phyloP scores from a whole-genome alignment of 2,888 invertebrate species.

The Drosophila tripunctata region DNA sequence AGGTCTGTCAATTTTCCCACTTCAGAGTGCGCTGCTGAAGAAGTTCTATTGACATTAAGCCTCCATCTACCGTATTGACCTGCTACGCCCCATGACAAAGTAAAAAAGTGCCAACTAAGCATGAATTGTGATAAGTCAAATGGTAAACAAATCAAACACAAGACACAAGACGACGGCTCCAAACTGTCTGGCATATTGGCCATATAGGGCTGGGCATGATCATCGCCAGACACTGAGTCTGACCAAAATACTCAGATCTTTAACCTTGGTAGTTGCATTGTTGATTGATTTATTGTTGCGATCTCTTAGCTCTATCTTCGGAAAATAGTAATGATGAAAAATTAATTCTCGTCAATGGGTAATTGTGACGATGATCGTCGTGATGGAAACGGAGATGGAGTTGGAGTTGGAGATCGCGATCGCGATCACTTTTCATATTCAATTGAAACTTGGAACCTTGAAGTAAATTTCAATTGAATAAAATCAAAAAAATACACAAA shows the following conservation, averaged over 20 bases:
- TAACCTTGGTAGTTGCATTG: slow-evolving; percentile 55
- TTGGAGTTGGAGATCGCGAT: slow-evolving; percentile 15
- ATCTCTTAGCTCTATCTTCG: slow-evolving; percentile 41
- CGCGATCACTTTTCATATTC: slow-evolving; percentile 40
- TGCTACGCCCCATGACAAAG: slow-evolving; percentile 26
- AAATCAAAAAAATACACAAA: slow-evolving; percentile 27
- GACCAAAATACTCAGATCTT: slow-evolving; percentile 12
- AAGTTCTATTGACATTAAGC: slow-evolving; percentile 75
- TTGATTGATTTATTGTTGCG: slow-evolving; percentile 78
- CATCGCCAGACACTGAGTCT: slow-evolving; percentile 57
- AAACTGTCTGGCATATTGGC: slow-evolving; percentile 75
- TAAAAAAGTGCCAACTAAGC: slow-evolving; percentile 75
- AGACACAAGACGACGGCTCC: slow-evolving; percentile 61
- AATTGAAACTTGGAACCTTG: slow-evolving; percentile 41
- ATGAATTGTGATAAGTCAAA: slow-evolving; percentile 73
- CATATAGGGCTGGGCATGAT: slow-evolving; percentile 50
- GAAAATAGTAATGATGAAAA: slow-evolving; percentile 76
- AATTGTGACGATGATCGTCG: slow-evolving; percentile 34
- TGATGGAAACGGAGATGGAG: background rate
- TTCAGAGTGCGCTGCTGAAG: slow-evolving; percentile 73
- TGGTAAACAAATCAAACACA: slow-evolving; percentile 68
- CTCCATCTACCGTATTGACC: slow-evolving; percentile 32
- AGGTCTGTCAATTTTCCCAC: slow-evolving; percentile 70
- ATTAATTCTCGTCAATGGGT: slow-evolving; percentile 71
- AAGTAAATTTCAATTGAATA: slow-evolving; percentile 49